Percentiles rank a stretch among this genome's conserved stretches.
Conservation (phyloP, 2,888 invertebrate species). For the Ophion slaviceki region DNA sequence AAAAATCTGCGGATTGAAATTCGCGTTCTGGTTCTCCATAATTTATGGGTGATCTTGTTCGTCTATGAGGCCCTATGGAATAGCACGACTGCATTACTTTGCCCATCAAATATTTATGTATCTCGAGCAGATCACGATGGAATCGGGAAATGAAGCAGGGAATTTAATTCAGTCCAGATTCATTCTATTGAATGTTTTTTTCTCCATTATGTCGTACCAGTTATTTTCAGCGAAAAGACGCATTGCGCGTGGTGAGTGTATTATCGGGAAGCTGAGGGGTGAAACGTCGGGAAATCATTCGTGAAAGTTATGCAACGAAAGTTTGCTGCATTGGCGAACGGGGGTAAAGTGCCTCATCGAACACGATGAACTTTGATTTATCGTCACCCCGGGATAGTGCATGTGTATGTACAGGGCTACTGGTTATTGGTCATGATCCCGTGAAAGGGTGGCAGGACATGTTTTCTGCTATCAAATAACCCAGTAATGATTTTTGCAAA, state of each 20-base stretch:
- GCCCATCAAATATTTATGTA: conserved; percentile 27
- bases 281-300: conserved; percentile 33
- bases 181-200: conserved; percentile 42
- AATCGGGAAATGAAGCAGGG: conserved; percentile 45
- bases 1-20: too few relatives aligned
- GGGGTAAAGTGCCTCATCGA: conserved; percentile 36
- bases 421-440: too few relatives aligned
- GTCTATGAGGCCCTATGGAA: conserved; percentile 7
- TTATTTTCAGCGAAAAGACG: conserved; percentile 37
- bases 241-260: conserved; percentile 5
- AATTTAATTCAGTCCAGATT: conserved; percentile 57
- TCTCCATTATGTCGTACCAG: conserved; percentile 32
- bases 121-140: conserved; percentile 34
- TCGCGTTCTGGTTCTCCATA: background rate
- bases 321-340: conserved; percentile 24
- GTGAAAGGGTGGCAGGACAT: too few relatives aligned
- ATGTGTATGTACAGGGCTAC: too few relatives aligned
- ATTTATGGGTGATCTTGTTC: background rate
- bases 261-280: conserved; percentile 19
- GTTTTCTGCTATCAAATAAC: too few relatives aligned
- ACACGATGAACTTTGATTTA: conserved; percentile 46
- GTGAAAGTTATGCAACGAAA: conserved; percentile 57
- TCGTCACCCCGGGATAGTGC: background rate
- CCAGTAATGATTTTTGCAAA: too few relatives aligned
- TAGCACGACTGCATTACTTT: conserved; percentile 7